phyloP scores from a whole-genome alignment of 2,888 invertebrate genomes.

The Macaria liturata region DNA sequence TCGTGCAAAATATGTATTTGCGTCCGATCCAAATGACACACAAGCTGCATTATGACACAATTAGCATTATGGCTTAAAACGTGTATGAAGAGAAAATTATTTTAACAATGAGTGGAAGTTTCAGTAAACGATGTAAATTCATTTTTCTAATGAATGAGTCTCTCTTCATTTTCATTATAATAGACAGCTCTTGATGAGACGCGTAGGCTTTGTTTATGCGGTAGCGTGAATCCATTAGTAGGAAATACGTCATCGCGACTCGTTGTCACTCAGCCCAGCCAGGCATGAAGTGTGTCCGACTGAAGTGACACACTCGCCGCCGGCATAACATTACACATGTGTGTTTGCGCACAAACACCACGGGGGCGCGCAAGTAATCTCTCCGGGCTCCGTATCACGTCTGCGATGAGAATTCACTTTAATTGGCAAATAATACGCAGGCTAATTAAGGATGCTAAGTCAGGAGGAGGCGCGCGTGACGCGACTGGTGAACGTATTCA shows the following conservation, averaged over 20 bases:
- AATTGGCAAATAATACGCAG: slow-evolving; percentile 84
- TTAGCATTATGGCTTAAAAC: background rate
- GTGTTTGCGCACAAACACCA: slow-evolving; percentile 62
- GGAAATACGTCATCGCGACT: slow-evolving; percentile 44
- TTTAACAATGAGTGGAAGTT: background rate
- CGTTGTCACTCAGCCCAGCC: slow-evolving; percentile 36
- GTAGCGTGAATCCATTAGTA: slow-evolving; percentile 45
- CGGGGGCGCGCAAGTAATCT: slow-evolving; percentile 52
- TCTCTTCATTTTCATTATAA: slow-evolving; percentile 37
- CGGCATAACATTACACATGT: slow-evolving; percentile 39
- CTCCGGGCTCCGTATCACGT: slow-evolving; percentile 77
- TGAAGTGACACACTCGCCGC: slow-evolving; percentile 30
- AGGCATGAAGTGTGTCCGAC: slow-evolving; percentile 38
- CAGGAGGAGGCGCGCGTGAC: slow-evolving; percentile 79
- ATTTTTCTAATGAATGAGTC: slow-evolving; percentile 23
- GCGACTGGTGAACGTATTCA: slow-evolving; percentile 77
- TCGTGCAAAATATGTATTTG: background rate
- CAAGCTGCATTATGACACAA: no score
- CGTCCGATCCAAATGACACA: slow-evolving; percentile 3
- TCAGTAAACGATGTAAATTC: slow-evolving; percentile 13
- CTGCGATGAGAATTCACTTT: slow-evolving; percentile 81
- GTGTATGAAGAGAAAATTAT: slow-evolving; percentile 1
- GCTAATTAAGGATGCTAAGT: slow-evolving; percentile 83
- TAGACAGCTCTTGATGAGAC: slow-evolving; percentile 35
- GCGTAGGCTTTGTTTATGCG: slow-evolving; percentile 42